These are phyloP conservation scores for Leucosticte australis DNA, from an alignment of 2,113 vertebrate genomes.

Conservation along the genomic window DNA sequence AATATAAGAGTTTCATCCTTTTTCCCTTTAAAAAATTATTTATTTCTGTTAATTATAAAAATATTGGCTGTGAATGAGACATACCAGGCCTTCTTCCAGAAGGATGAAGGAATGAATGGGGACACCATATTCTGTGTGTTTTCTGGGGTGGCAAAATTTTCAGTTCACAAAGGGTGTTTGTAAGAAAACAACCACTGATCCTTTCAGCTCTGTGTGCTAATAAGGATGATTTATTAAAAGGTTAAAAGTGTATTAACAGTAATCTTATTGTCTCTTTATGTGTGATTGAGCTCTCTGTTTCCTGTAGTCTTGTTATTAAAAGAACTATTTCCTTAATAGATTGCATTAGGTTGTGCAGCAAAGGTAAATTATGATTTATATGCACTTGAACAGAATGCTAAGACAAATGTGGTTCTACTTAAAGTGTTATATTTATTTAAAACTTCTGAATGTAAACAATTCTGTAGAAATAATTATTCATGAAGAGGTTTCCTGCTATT, in stretches of 20 bases:
- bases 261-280: slow-evolving; percentile 44
- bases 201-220: not conserved
- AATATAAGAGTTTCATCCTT: not conserved
- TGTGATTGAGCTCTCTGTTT: slow-evolving; percentile 42
- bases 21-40: not conserved
- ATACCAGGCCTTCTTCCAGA: not conserved
- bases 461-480: not conserved
- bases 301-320: slow-evolving; percentile 59
- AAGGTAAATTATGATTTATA: slow-evolving; percentile 49
- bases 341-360: slow-evolving; percentile 25
- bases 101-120: not conserved
- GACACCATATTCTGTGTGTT: not conserved
- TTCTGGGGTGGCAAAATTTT: not conserved
- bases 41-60: not conserved
- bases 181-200: not conserved
- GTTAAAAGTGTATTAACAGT: slow-evolving; percentile 46
- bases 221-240: slow-evolving; percentile 13
- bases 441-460: slow-evolving; percentile 20
- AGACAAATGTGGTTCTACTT: not conserved
- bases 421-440: not conserved
- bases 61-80: not conserved
- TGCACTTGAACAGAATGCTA: not conserved
- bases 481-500: not conserved
- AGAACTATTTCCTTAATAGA: slow-evolving; percentile 62
- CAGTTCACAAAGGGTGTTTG: not conserved